Evolutionary conservation across 2,113 vertebrate species (phyloP), one percentile per base, ranked within the genome.

Genomic region (Pristiophorus japonicus): DNA sequence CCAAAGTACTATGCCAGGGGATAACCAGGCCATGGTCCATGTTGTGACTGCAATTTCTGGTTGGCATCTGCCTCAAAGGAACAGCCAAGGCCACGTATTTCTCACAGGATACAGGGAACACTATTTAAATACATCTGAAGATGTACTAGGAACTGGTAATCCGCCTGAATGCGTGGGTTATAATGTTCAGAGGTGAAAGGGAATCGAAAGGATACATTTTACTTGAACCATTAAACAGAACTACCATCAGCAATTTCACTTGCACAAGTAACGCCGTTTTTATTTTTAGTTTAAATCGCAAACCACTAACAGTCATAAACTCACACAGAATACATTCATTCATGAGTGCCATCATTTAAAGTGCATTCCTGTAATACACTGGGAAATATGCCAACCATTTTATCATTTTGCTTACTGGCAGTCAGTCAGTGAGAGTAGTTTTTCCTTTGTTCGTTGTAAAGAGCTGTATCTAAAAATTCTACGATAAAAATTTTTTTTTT

Each of bases 391-490:
- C 51, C 65, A 94, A 73, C 66, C 34, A 45, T 63, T 42, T 93
- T 93, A 65, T n/a, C 34, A 65, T 66, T 94, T 47, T 66, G 92
- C 65, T 94, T 66, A 94, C n/a, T 70, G 38, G 63, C 22, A 94
- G 12, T 62, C 22, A 94, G 12, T 62, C 51, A 51, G 51, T 51
- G 51, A 51, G 16, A 67, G 6, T 27, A 94, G 16, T 47, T 66
- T 45, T 67, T 66, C 63, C 42, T 45, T 67, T 45, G 45, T 59
- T 67, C 3, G 4, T 67, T 67, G 4, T 22, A 67, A 70, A 22
- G 45, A 8, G n/a, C n/a, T n/a, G n/a, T n/a, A n/a, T n/a, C n/a
- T n/a, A n/a, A n/a, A n/a, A n/a, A n/a, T n/a, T n/a, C n/a, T n/a
- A n/a, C n/a, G n/a, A n/a, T n/a, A n/a, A n/a, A n/a, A n/a, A n/a